Evolutionary conservation across 1,140 invertebrate genomes (phyloP).

Genomic region (Eupeodes corollae): DNA sequence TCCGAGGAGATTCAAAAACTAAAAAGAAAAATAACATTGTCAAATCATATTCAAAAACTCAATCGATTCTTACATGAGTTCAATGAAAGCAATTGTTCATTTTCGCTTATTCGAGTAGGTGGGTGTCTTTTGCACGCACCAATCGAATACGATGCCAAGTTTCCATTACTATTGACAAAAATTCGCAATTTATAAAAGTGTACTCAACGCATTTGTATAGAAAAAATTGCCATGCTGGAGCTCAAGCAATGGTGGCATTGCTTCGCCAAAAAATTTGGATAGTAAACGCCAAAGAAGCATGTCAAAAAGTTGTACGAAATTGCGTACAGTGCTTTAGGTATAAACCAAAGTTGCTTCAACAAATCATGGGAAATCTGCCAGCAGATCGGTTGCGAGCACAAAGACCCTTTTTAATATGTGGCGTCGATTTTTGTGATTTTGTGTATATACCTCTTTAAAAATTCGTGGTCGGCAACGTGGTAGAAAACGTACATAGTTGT

Average conservation of each 20-base stretch:
- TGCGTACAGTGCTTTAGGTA: slow-evolving; percentile 5
- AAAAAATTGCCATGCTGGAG: slow-evolving; percentile 2
- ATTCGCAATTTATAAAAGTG: neutral
- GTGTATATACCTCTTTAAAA: slow-evolving; percentile 1
- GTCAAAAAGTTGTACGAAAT: slow-evolving; percentile 1
- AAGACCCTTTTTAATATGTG: slow-evolving; percentile 5
- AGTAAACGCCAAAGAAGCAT: slow-evolving; percentile 2
- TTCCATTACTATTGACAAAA: slow-evolving; percentile 3
- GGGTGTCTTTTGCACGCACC: slow-evolving; percentile 3
- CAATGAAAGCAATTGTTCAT: neutral
- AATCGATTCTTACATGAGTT: too few species aligned
- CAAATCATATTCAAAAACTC: too few species aligned
- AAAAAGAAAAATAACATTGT: too few species aligned
- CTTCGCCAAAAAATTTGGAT: slow-evolving; percentile 6
- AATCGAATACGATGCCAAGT: slow-evolving; percentile 4
- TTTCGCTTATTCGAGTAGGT: slow-evolving; percentile 1
- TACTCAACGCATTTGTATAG: slow-evolving; percentile 4
- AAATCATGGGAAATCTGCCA: slow-evolving; percentile 6
- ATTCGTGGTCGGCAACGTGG: slow-evolving; percentile 3
- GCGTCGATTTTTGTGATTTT: slow-evolving; percentile 8
- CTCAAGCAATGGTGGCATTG: slow-evolving; percentile 3
- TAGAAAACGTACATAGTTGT: slow-evolving; percentile 6
- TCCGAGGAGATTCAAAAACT: too few species aligned
- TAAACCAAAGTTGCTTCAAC: slow-evolving; percentile 3
- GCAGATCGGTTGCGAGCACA: neutral